phyloP scores from a whole-genome alignment of 2,797 vertebrate genomes.

The Hypotaenidia philippensis region DNA sequence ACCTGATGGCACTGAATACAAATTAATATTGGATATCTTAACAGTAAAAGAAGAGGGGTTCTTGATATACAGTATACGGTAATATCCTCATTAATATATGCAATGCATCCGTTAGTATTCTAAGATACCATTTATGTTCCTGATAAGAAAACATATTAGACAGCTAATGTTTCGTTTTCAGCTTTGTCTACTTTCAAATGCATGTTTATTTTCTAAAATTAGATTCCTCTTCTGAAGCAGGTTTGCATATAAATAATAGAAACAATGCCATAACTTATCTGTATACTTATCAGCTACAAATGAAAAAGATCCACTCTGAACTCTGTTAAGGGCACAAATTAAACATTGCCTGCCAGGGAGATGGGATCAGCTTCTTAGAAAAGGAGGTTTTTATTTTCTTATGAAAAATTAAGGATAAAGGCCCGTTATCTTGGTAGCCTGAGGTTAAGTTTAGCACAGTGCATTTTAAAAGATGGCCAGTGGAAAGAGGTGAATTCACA shows the following conservation, averaged over 20 bases:
- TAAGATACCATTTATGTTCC: conserved; percentile 41
- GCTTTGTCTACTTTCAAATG: conserved; percentile 61
- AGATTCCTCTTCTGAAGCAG: conserved; percentile 50
- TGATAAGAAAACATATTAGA: conserved; percentile 58
- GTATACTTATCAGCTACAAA: conserved; percentile 16
- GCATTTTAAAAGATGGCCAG: neutral
- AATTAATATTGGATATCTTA: conserved; percentile 73
- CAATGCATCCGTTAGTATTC: conserved; percentile 30
- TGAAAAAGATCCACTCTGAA: neutral
- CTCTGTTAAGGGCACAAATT: neutral
- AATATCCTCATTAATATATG: conserved; percentile 45
- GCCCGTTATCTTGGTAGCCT: neutral
- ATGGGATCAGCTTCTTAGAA: conserved; percentile 15
- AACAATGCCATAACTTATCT: conserved; percentile 20
- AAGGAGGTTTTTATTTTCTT: neutral
- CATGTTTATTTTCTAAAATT: conserved; percentile 72
- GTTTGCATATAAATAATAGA: conserved; percentile 50
- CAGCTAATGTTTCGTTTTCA: conserved; percentile 54
- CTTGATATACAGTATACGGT: conserved; percentile 8
- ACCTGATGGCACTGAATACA: conserved; percentile 61
- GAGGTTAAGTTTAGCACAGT: neutral
- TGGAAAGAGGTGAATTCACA: neutral
- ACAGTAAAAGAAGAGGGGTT: conserved; percentile 55
- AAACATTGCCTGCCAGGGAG: neutral
- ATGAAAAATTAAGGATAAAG: neutral